Conservation (phyloP, 2,113 vertebrate genomes). For the Pluvialis apricaria region DNA sequence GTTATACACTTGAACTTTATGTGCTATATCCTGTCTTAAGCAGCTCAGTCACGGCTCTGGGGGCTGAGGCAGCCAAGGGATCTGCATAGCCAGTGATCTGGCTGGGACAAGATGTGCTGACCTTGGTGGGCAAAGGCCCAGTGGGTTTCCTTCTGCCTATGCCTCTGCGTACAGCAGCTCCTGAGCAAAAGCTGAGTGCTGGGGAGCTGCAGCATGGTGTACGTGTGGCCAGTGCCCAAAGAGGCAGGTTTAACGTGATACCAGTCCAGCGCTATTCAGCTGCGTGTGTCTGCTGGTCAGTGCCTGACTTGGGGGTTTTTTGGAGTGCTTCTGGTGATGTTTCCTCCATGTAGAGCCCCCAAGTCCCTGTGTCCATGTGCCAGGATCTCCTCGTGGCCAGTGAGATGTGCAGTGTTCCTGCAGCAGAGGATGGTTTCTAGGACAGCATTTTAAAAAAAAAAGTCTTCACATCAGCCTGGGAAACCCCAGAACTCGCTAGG, state of each 20-base stretch:
- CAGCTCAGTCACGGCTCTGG: background rate
- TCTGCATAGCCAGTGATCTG: background rate
- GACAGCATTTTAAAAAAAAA: background rate
- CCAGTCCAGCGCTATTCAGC: background rate
- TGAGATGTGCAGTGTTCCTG: background rate
- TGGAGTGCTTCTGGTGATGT: background rate
- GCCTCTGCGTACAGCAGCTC: background rate
- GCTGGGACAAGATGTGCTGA: background rate
- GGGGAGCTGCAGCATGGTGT: background rate
- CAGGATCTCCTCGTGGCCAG: background rate
- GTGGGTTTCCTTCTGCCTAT: background rate
- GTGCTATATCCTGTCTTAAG: background rate
- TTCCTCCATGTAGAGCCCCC: background rate
- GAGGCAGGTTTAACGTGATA: background rate
- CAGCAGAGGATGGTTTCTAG: background rate
- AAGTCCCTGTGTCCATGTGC: background rate
- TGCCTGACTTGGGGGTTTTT: too few relatives aligned
- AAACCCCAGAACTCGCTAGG: background rate
- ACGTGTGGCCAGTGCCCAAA: accelerated
- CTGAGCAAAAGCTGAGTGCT: background rate
- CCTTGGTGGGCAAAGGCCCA: accelerated
- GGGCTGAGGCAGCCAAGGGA: background rate
- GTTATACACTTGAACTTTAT: background rate
- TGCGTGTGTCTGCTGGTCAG: background rate
- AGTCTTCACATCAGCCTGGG: background rate